A percentile compares a stretch with the other conserved stretches of the same genome.
Evolutionary conservation across 2,888 invertebrate species (phyloP).

Genomic region (Agrilus mali): DNA sequence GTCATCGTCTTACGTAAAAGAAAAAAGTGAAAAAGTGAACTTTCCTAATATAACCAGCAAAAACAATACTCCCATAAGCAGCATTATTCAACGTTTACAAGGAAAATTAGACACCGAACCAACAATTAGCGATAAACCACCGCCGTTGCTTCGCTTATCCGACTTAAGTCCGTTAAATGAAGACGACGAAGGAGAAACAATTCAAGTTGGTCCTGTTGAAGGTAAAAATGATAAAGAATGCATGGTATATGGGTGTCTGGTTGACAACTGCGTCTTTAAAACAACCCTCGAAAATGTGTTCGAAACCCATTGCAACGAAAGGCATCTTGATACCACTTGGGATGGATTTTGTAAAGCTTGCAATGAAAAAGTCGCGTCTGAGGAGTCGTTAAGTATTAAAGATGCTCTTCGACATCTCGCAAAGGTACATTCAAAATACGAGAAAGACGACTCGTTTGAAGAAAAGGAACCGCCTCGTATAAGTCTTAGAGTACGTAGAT

Average conservation of each 20-base stretch:
- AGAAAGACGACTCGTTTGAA: not conserved
- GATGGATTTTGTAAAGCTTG: constrained; percentile 13
- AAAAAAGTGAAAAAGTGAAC: not conserved
- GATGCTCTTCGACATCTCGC: constrained; percentile 15
- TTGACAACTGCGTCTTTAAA: constrained; percentile 23
- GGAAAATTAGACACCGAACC: constrained; percentile 7
- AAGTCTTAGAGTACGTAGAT: constrained; percentile 28
- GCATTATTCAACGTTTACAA: constrained; percentile 12
- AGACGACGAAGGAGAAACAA: not conserved
- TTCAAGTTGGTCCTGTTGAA: constrained; percentile 14
- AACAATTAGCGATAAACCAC: constrained; percentile 7
- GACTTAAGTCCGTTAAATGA: constrained; percentile 5
- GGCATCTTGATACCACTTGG: constrained; percentile 16
- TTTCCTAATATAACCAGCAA: constrained; percentile 3
- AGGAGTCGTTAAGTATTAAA: constrained; percentile 5
- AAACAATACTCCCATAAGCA: constrained; percentile 8
- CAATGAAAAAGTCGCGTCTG: constrained; percentile 7
- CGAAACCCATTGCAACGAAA: constrained; percentile 24
- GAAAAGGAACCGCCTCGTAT: constrained; percentile 3
- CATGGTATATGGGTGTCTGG: constrained; percentile 23
- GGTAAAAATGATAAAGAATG: constrained; percentile 6
- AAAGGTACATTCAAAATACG: not conserved
- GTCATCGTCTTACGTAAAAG: too few relatives aligned
- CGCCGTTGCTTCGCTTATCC: constrained; percentile 16
- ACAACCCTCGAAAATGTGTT: constrained; percentile 22